Evolutionary conservation across 2,888 invertebrate genomes (phyloP).

Genomic region (Drosophila kokeensis): DNA sequence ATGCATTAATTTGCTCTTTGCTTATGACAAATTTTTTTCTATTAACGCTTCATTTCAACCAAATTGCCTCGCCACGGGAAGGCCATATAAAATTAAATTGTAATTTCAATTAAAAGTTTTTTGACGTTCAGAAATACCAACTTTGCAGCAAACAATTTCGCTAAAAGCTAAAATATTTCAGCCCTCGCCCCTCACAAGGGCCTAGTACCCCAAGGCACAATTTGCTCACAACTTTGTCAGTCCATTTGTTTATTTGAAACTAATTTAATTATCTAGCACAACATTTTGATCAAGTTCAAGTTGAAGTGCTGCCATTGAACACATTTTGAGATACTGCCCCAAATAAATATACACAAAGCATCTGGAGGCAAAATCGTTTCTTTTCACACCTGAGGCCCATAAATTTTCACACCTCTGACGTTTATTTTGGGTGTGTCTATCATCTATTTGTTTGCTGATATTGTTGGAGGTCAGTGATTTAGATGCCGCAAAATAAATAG

Average conservation of each 20-base stretch:
- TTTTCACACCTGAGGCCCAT: conserved; percentile 68
- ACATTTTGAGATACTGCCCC: conserved; percentile 32
- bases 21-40: conserved; percentile 20
- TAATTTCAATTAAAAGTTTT: conserved; percentile 67
- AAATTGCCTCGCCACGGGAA: conserved; percentile 36
- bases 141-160: conserved; percentile 47
- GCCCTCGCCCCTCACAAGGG: not conserved
- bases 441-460: conserved; percentile 12
- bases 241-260: conserved; percentile 53
- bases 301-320: conserved; percentile 52
- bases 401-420: conserved; percentile 48
- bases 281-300: conserved; percentile 70
- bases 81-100: conserved; percentile 36
- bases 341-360: conserved; percentile 61
- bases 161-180: conserved; percentile 34
- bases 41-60: conserved; percentile 45
- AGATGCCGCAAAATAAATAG: not conserved
- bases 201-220: not conserved
- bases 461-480: conserved; percentile 21
- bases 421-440: conserved; percentile 23
- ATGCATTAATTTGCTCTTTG: conserved; percentile 24
- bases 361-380: conserved; percentile 24
- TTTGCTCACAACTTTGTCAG: conserved; percentile 40
- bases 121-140: conserved; percentile 35
- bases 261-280: conserved; percentile 58